Evolutionary conservation across 2,888 invertebrate species (phyloP), one percentile per base, ranked within the genome.

Genomic region (Acleris laterana): DNA sequence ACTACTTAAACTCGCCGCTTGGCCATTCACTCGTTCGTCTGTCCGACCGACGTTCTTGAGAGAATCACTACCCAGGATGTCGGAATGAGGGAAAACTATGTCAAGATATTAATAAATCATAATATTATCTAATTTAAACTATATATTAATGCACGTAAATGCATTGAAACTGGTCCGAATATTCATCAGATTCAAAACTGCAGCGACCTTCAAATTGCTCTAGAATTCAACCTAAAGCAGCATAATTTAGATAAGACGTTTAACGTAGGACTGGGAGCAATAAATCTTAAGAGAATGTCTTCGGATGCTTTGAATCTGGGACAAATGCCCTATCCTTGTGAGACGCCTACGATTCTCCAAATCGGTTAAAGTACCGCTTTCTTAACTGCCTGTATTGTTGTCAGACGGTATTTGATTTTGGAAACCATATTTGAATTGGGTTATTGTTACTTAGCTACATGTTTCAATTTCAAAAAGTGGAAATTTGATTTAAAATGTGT

Each of bases 101-200:
- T 13, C 13, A 38, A 11, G 11, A 11, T 13, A 38, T 38, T 13
- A 38, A 38, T 3, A 38, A 52, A 25, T 16, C 46, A 51, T 53
- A n/a, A n/a, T n/a, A n/a, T n/a, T n/a, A 62, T 62, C 42, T 55
- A 48, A 55, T 49, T 49, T 20, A 44, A 16, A n/a, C 38, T 11
- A 25, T 60, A 42, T 53, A 16, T 6, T 19, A 48, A 42, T 53
- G 53, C 25, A 60, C 48, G 28, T 49, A 52, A 51, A 51, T 46
- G 46, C 46, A 17, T 44, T 28, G 19, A 49, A 20, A 32, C 51
- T 11, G 13, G 17, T 17, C 42, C 50, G 52, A 60, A 61, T 61
- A 64, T 64, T 64, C 60, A 64, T 64, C 49, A 17, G 48, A 62
- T 58, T 60, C 49, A 28, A 55, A 53, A 19, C n/a, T 4, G 51